phyloP scores from a whole-genome alignment of 2,113 vertebrate species.

The Varanus salvator region DNA sequence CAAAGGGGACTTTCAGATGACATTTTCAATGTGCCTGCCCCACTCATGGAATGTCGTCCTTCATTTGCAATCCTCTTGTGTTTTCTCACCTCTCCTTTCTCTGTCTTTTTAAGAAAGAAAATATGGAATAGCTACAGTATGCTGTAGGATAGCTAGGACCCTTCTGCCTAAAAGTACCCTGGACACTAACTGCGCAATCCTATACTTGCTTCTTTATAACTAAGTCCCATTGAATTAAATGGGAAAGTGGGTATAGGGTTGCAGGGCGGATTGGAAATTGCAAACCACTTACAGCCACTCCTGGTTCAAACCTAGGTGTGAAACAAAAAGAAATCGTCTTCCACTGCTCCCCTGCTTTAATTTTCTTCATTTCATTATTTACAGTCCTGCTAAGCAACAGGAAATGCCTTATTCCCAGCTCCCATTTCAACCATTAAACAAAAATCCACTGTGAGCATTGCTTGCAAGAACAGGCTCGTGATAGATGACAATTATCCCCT shows the following conservation, averaged over 20 bases:
- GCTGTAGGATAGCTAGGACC: no score
- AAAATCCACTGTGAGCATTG: not conserved
- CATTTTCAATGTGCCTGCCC: no score
- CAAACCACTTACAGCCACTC: conserved; percentile 31
- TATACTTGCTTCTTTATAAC: not conserved
- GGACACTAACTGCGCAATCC: not conserved
- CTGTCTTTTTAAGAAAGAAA: no score
- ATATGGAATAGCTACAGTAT: no score
- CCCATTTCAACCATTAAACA: not conserved
- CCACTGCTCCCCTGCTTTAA: not conserved
- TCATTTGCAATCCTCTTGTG: no score
- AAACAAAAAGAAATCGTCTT: not conserved
- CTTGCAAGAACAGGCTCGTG: not conserved
- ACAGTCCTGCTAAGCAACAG: conserved; percentile 1
- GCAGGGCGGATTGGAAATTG: conserved; percentile 6
- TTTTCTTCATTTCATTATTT: not conserved
- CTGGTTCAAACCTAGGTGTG: conserved; percentile 32
- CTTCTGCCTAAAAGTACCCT: no score
- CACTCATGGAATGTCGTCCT: no score
- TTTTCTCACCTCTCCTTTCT: no score
- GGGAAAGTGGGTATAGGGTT: not conserved
- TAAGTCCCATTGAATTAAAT: not conserved
- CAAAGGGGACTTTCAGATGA: no score
- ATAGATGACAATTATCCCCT: conserved; percentile 32
- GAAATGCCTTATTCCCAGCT: not conserved